phyloP scores from a whole-genome alignment of 2,113 vertebrate genomes.

The Callocephalon fimbriatum region DNA sequence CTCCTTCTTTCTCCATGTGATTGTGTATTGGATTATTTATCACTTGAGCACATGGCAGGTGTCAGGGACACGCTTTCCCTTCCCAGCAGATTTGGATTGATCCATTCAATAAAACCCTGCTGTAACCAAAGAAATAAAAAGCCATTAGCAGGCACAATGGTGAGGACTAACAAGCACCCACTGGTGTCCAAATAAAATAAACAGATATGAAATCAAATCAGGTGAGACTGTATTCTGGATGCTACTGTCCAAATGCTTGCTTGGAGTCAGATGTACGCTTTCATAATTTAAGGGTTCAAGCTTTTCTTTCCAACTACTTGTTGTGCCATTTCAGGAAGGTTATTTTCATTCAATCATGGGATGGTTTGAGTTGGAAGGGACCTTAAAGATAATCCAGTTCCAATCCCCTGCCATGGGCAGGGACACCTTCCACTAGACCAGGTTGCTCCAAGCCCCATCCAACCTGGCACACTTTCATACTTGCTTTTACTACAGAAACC shows the following conservation, averaged over 20 bases:
- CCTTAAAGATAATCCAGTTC: too few species aligned
- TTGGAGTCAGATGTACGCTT: rapidly evolving
- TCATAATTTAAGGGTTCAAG: rapidly evolving
- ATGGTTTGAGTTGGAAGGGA: neutral
- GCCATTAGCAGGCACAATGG: neutral
- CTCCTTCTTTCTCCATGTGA: neutral
- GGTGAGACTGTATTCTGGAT: neutral
- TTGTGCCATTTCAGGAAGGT: rapidly evolving
- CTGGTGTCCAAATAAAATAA: neutral
- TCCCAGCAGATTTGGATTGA: neutral
- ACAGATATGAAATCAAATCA: neutral
- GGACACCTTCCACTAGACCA: neutral
- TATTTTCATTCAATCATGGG: neutral
- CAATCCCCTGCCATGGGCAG: neutral
- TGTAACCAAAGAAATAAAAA: neutral
- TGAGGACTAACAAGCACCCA: neutral
- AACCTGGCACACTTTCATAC: neutral
- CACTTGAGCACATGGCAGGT: neutral
- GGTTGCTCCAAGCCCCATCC: neutral
- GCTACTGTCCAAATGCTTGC: neutral
- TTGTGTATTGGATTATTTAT: rapidly evolving
- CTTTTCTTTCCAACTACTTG: rapidly evolving
- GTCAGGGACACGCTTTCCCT: neutral
- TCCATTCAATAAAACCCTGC: neutral
- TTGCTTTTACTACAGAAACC: neutral